Percentiles rank a stretch among this genome's conserved stretches.
Evolutionary conservation across 2,888 invertebrate species (phyloP).

Genomic region (Deilephila porcellus): DNA sequence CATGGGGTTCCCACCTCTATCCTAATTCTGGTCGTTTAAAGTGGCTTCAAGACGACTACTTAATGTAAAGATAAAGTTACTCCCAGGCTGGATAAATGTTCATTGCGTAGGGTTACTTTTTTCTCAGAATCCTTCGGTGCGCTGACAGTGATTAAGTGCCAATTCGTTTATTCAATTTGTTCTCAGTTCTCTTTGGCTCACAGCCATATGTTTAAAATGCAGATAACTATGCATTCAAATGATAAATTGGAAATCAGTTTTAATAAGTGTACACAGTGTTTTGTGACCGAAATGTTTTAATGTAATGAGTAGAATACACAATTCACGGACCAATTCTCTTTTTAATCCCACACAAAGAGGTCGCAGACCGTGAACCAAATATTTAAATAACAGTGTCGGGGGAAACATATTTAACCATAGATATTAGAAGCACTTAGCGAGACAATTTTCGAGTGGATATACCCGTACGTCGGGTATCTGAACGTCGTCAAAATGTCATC

Average conservation of each 20-base stretch:
- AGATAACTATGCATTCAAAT: slow-evolving; percentile 44
- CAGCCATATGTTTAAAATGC: slow-evolving; percentile 58
- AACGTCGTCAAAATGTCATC: slow-evolving; percentile 58
- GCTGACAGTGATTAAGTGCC: slow-evolving; percentile 44
- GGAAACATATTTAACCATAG: neutral
- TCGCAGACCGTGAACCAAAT: neutral
- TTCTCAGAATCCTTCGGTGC: slow-evolving; percentile 24
- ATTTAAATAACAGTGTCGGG: neutral
- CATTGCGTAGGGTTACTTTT: slow-evolving; percentile 22
- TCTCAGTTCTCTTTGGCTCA: slow-evolving; percentile 50
- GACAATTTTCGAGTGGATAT: neutral
- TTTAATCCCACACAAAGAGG: neutral
- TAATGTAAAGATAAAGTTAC: neutral
- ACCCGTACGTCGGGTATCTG: slow-evolving; percentile 36
- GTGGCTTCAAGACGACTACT: neutral
- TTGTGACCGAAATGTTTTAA: neutral
- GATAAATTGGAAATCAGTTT: slow-evolving; percentile 29
- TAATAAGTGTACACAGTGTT: slow-evolving; percentile 12
- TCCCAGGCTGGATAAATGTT: slow-evolving; percentile 38
- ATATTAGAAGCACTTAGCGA: slow-evolving; percentile 5
- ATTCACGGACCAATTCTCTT: slow-evolving; percentile 4
- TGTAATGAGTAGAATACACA: neutral
- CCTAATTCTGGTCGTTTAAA: neutral
- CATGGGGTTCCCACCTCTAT: neutral
- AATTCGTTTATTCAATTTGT: slow-evolving; percentile 62